These are phyloP conservation scores for Steatocranus sp. DNA, from an alignment of 2,797 vertebrate species.

Conservation along the genomic window DNA sequence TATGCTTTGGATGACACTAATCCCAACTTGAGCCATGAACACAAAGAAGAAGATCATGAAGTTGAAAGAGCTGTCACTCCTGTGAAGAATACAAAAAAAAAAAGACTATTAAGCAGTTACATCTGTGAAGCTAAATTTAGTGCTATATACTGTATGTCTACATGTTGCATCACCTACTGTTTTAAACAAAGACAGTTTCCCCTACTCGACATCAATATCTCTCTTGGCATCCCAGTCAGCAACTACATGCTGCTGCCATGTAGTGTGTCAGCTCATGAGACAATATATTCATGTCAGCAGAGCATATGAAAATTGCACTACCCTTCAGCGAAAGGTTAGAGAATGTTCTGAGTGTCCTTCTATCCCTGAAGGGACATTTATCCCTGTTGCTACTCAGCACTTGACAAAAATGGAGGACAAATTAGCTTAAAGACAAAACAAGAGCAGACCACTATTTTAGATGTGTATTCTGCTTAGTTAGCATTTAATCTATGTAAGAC, in stretches of 20 bases:
- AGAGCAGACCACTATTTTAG: not conserved
- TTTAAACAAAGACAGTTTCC: not conserved
- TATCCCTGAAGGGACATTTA: not conserved
- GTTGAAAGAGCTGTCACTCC: conserved; percentile 97
- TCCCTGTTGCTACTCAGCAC: not conserved
- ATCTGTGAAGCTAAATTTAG: not conserved
- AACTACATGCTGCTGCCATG: not conserved
- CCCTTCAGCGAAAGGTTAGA: not conserved
- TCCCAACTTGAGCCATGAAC: conserved; percentile 94
- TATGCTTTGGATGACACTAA: conserved; percentile 93
- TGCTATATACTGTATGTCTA: not conserved
- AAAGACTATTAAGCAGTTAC: not conserved
- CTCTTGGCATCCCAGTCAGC: not conserved
- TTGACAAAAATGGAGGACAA: not conserved
- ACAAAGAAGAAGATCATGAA: conserved; percentile 99
- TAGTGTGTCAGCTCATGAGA: not conserved
- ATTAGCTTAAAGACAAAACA: not conserved
- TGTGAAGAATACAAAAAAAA: conserved; percentile 37
- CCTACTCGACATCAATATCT: not conserved
- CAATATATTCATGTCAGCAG: not conserved
- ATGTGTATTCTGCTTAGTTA: not conserved
- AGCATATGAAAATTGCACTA: not conserved
- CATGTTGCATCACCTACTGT: not conserved
- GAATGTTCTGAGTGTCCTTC: not conserved
- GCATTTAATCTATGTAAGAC: not conserved